Evolutionary conservation across 1,140 invertebrate species (phyloP).

Genomic region (Campoletis sonorensis): DNA sequence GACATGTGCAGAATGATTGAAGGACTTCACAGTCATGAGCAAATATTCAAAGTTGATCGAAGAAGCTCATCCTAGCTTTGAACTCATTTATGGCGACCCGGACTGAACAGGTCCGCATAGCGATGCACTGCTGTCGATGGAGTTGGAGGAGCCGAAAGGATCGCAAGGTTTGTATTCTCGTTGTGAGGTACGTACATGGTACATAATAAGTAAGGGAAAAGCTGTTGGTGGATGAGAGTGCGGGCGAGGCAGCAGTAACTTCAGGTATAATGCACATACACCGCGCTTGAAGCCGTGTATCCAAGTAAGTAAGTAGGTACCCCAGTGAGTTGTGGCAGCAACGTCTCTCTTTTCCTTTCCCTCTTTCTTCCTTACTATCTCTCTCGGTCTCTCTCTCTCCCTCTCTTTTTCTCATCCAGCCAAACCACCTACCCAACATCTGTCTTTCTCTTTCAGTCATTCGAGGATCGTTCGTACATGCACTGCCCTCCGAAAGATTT

Average conservation of each 20-base stretch:
- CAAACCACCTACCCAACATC: background rate
- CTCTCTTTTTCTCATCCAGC: background rate
- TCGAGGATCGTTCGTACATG: conserved; percentile 26
- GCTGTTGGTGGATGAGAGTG: background rate
- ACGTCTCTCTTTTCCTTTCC: conserved; percentile 23
- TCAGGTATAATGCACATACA: conserved; percentile 12
- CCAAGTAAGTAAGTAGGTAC: conserved; percentile 36
- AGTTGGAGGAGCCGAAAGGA: background rate
- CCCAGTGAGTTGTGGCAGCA: conserved; percentile 18
- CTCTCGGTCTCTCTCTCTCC: background rate
- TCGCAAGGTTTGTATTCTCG: background rate
- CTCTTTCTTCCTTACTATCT: background rate
- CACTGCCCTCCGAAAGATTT: conserved; percentile 57
- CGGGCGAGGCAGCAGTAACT: conserved; percentile 24
- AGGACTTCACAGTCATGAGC: too few relatives aligned
- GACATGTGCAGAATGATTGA: too few relatives aligned
- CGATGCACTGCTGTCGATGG: background rate
- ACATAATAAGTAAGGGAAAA: background rate
- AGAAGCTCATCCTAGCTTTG: too few relatives aligned
- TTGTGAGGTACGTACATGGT: conserved; percentile 15
- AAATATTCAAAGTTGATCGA: too few relatives aligned
- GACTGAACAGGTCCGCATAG: background rate
- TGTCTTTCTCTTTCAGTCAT: conserved; percentile 23
- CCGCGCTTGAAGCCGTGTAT: conserved; percentile 21
- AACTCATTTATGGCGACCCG: background rate